Percentiles rank a stretch among this genome's conserved stretches.
phyloP scores from a whole-genome alignment of 2,888 invertebrate species.

The Pyrocoelia pectoralis region DNA sequence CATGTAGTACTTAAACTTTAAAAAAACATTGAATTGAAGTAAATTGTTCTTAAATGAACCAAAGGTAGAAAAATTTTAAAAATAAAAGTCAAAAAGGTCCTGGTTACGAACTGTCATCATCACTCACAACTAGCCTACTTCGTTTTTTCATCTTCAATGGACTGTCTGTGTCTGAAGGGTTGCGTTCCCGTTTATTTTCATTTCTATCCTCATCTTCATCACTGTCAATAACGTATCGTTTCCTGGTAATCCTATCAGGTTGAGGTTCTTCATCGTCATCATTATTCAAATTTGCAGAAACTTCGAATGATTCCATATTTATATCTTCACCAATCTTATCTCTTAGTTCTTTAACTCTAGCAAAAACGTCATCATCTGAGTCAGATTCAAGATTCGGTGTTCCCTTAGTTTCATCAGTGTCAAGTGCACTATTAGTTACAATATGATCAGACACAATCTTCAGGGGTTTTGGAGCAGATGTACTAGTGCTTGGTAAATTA shows the following conservation, averaged over 20 bases:
- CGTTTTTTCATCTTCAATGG: constrained; percentile 45
- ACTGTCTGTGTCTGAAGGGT: constrained; percentile 44
- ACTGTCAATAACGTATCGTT: constrained; percentile 12
- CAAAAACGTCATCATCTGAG: constrained; percentile 57
- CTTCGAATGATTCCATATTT: not conserved
- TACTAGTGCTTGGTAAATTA: not conserved
- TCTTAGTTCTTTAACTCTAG: constrained; percentile 28
- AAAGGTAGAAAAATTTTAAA: not conserved
- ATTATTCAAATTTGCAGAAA: constrained; percentile 4
- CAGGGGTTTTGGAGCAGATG: not conserved
- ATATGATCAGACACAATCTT: no score
- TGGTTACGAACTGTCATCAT: constrained; percentile 42
- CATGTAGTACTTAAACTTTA: no score
- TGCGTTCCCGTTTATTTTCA: constrained; percentile 39
- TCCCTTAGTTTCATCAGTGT: constrained; percentile 2
- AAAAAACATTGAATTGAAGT: no score
- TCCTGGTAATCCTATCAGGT: not conserved
- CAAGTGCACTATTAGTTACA: constrained; percentile 53
- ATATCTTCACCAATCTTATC: not conserved
- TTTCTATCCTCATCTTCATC: constrained; percentile 16
- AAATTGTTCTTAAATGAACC: no score
- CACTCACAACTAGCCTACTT: constrained; percentile 47
- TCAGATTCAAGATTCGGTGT: constrained; percentile 15
- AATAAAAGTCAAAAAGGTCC: not conserved
- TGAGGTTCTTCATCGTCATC: constrained; percentile 15